phyloP scores from a whole-genome alignment of 2,888 invertebrate genomes.

The Theodoxus fluviatilis region DNA sequence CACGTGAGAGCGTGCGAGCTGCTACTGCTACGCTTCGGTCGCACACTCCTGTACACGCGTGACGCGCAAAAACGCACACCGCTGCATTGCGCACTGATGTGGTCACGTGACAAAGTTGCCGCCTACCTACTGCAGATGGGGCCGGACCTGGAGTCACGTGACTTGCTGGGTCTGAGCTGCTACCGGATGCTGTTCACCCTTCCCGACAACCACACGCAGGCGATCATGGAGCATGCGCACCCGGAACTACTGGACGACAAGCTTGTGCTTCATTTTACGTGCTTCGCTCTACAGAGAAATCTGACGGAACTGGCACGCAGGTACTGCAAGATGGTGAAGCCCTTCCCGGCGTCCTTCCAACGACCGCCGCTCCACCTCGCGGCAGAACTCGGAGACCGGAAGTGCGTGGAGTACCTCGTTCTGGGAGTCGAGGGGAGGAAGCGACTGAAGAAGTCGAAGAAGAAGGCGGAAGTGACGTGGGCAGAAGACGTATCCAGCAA shows the following conservation, averaged over 20 bases:
- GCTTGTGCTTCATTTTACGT: slow-evolving; percentile 28
- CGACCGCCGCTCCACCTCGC: slow-evolving; percentile 32
- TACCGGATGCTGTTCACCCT: slow-evolving; percentile 31
- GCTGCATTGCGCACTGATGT: slow-evolving; percentile 36
- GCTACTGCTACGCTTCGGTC: slow-evolving; percentile 35
- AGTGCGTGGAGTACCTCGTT: slow-evolving; percentile 28
- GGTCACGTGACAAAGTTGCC: slow-evolving; percentile 25
- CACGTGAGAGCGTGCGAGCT: slow-evolving; percentile 34
- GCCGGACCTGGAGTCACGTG: slow-evolving; percentile 32
- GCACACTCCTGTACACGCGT: slow-evolving; percentile 32
- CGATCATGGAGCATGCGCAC: slow-evolving; percentile 31
- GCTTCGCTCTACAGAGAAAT: slow-evolving; percentile 25
- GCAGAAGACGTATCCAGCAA: neutral
- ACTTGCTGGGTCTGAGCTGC: slow-evolving; percentile 35
- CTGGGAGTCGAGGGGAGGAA: neutral
- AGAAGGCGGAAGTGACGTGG: neutral
- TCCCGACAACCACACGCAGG: slow-evolving; percentile 24
- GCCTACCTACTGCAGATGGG: slow-evolving; percentile 37
- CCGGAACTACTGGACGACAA: slow-evolving; percentile 30
- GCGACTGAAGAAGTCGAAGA: neutral
- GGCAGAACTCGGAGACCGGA: slow-evolving; percentile 31
- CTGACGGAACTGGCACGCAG: slow-evolving; percentile 22
- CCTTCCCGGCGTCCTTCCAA: slow-evolving; percentile 26
- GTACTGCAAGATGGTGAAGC: slow-evolving; percentile 27
- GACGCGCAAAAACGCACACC: slow-evolving; percentile 33